Base-by-base conservation (phyloP, 2,888 invertebrate species). In the Rutpela maculata region DNA sequence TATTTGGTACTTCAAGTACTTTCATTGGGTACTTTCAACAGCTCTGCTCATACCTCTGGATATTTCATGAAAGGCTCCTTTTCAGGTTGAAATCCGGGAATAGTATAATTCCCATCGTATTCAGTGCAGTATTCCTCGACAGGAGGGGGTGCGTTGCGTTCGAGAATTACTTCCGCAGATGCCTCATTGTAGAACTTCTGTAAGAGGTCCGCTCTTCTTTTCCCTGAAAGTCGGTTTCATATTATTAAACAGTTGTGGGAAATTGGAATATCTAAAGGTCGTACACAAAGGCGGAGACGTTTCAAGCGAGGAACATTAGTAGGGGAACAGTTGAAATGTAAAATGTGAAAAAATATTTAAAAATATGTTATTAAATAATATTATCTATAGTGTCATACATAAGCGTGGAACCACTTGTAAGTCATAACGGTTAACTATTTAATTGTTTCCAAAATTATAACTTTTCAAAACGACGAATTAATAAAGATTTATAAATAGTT, bases 71-170 rank as follows among this genome's bases (percentile, higher is more conserved):
- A 80, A 62, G 78, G 79, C 75, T 86, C 77, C n/a, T 85, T 82
- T 50, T 84, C 80, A 6, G 83, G 79, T 67, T 83, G 75, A 79
- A 85, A 87, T 22, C 85, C 85, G 1, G 85, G 81, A 65, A 83
- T 79, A 66, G 85, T 82, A 79, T 83, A 87, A 76, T 85, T 85
- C 17, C 83, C 84, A 73, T 88, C 88, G 79, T 89, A 89, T 79
- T 87, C 87, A 0, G 88, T 88, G 76, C 88, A 87, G 79, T 88
- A 89, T 74, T 88, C 84, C 76, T 85, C 86, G 2, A 84, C 80
- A 11, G 85, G 83, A 10, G 84, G 83, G 26, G 84, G 83, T 5
- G 81, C 79, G 22, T 82, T 80, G 55, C 81, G 78, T 77, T 88
- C 87, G 18, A 82, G 78, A 57, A 84, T 80, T 69, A 88, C 85